Conservation (phyloP, 2,888 invertebrate species). For the Nemotelus pantherinus region DNA sequence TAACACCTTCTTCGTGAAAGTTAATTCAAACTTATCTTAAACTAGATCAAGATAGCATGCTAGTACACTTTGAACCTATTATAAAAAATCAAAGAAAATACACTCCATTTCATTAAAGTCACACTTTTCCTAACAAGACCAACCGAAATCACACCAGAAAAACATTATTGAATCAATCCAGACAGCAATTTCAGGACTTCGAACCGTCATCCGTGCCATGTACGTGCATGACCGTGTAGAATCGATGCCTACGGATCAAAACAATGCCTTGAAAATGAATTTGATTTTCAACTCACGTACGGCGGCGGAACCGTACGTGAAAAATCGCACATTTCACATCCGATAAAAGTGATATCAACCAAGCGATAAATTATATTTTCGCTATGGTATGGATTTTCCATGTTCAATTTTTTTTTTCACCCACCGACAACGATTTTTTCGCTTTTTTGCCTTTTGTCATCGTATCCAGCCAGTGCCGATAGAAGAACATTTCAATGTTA, state of each 20-base stretch:
- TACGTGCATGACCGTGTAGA: neutral
- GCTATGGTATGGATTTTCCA: conserved; percentile 46
- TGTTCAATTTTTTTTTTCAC: conserved; percentile 32
- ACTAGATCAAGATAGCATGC: no score
- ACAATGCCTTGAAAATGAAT: conserved; percentile 43
- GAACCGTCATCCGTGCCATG: neutral
- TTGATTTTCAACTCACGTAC: conserved; percentile 49
- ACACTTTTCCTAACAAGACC: neutral
- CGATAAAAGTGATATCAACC: conserved; percentile 50
- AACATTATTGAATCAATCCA: conserved; percentile 20
- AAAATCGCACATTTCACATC: conserved; percentile 49
- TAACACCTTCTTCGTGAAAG: no score
- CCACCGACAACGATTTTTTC: neutral
- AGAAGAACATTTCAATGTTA: conserved; percentile 14
- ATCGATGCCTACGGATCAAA: conserved; percentile 17
- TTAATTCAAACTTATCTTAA: no score
- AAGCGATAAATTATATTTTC: conserved; percentile 50
- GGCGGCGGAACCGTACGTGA: conserved; percentile 48
- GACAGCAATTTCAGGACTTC: conserved; percentile 7
- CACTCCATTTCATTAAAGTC: no score
- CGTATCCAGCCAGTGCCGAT: neutral
- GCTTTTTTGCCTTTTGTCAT: neutral
- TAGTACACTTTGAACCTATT: no score
- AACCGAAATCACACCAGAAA: neutral
- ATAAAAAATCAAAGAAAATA: no score